Conservation (phyloP, 2,888 invertebrate species). For the Deilephila elpenor region DNA sequence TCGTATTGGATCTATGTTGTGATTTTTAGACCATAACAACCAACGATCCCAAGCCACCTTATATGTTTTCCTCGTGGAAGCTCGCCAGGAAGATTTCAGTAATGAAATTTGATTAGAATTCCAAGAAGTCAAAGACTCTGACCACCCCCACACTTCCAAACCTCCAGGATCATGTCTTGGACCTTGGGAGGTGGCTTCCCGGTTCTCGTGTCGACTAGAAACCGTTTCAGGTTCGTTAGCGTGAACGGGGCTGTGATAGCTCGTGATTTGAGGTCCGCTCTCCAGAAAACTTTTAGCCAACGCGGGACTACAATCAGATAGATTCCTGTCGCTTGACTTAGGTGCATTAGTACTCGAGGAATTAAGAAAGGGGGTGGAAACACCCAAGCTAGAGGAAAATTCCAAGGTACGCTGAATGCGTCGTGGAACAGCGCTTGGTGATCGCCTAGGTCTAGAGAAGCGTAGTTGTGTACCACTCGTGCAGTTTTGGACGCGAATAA, state of each 20-base stretch:
- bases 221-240: slow-evolving; percentile 31
- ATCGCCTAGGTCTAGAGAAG: slow-evolving; percentile 19
- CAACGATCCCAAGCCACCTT: slow-evolving; percentile 38
- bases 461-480: slow-evolving; percentile 28
- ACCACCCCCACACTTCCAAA: slow-evolving; percentile 43
- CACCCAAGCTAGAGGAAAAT: slow-evolving; percentile 36
- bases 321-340: slow-evolving; percentile 38
- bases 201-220: slow-evolving; percentile 33
- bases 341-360: slow-evolving; percentile 35
- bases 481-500: slow-evolving; percentile 32
- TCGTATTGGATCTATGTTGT: slow-evolving; percentile 29
- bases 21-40: slow-evolving; percentile 34
- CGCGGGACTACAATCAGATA: slow-evolving; percentile 43
- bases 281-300: slow-evolving; percentile 50
- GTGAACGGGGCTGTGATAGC: slow-evolving; percentile 38
- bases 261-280: slow-evolving; percentile 43
- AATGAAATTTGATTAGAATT: slow-evolving; percentile 29
- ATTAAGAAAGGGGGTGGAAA: slow-evolving; percentile 36
- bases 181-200: slow-evolving; percentile 36
- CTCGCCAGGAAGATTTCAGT: slow-evolving; percentile 34
- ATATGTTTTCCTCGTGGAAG: slow-evolving; percentile 37
- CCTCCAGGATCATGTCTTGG: slow-evolving; percentile 37
- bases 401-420: slow-evolving; percentile 32
- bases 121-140: slow-evolving; percentile 33
- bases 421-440: slow-evolving; percentile 28